Base-by-base conservation (phyloP, 2,113 vertebrate genomes). In the Puntigrus tetrazona region DNA sequence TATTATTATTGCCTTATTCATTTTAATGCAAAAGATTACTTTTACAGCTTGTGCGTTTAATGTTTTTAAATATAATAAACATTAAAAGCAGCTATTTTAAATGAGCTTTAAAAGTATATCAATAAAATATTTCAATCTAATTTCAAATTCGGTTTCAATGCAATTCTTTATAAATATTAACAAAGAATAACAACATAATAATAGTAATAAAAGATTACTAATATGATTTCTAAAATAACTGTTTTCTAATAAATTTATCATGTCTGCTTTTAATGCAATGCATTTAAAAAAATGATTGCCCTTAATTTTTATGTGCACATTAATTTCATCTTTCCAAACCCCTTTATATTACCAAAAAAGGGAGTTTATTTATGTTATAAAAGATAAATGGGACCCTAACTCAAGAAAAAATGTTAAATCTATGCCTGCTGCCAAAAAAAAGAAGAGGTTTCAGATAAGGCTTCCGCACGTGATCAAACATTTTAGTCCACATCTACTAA, bases 401-500 rank as follows among this genome's bases (percentile, higher is more conserved):
- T 29, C 5, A 22, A 45, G 41, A 45, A 47, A 27, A 50, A 16
- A 67, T 16, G 7, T 18, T 5, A 7, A 69, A 69, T 52, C 11
- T 10, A 16, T 50, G 2, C 27, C 27, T 34, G 11, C 55, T 5
- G 63, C 57, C 38, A 55, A 27, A 8, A 9, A 22, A 55, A 7
- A 63, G n/a, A 80, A 47, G 50, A n/a, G 4, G 36, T 25, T 63
- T 67, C 38, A 31, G 43, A 81, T 67, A 61, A 61, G 57, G 25
- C 59, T 80, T 22, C 38, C 59, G 69, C 25, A 18, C 22, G 61
- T 29, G 7, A 47, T 78, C 36, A 80, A 80, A 47, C 16, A 18
- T 81, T 80, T 43, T 41, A 65, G 38, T 81, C 78, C 65, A 14
- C n/a, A 67, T 81, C 78, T 79, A 65, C 70, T 67, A 50, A 31